Percentiles rank a stretch among this genome's conserved stretches.
Evolutionary conservation across 2,888 invertebrate genomes (phyloP).

Genomic region (Siphlonurus alternatus): DNA sequence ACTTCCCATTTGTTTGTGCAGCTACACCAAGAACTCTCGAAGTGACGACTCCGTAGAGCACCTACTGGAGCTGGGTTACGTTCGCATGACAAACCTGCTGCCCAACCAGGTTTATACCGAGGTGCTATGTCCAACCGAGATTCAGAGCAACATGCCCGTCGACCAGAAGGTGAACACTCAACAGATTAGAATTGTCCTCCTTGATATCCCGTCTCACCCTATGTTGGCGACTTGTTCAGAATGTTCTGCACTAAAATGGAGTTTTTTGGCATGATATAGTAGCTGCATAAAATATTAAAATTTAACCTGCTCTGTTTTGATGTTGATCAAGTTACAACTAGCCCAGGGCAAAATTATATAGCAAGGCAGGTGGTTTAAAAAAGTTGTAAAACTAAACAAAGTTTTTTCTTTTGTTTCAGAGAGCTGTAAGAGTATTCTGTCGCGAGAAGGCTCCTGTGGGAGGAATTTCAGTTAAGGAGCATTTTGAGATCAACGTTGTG

Average conservation of each 20-base stretch:
- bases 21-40: slow-evolving; percentile 89
- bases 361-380: not conserved
- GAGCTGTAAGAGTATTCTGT: slow-evolving; percentile 86
- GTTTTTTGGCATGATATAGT: not conserved
- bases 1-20: slow-evolving; percentile 24
- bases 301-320: not conserved
- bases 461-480: slow-evolving; percentile 98
- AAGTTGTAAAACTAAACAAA: slow-evolving; percentile 5
- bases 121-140: slow-evolving; percentile 60
- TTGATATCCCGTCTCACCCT: not conserved
- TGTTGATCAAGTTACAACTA: not conserved
- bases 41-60: slow-evolving; percentile 97
- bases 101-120: slow-evolving; percentile 91
- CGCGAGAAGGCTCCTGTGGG: slow-evolving; percentile 93
- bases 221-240: not conserved
- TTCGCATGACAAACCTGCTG: slow-evolving; percentile 85
- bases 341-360: not conserved
- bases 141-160: slow-evolving; percentile 74
- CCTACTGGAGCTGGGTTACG: slow-evolving; percentile 86
- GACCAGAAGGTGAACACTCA: slow-evolving; percentile 48
- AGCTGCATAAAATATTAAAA: not conserved
- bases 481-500: slow-evolving; percentile 95
- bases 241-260: not conserved
- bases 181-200: not conserved
- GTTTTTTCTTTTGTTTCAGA: slow-evolving; percentile 21